A percentile compares a stretch with the other conserved stretches of the same genome.
Conservation (phyloP, 2,113 vertebrate genomes). For the Odocoileus virginianus region DNA sequence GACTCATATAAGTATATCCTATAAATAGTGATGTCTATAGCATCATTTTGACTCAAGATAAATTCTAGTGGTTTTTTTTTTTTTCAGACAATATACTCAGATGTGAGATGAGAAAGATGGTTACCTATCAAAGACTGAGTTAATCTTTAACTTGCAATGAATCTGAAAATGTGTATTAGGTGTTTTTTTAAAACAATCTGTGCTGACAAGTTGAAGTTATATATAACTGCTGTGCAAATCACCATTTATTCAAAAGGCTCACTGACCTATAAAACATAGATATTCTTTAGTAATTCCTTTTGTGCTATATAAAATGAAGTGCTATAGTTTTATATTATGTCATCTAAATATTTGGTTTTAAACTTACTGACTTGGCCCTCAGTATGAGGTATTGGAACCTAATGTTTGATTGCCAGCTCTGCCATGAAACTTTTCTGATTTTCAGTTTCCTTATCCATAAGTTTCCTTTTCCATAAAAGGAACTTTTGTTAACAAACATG, state of each 20-base stretch:
- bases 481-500: not conserved
- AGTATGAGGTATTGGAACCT: not conserved
- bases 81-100: not conserved
- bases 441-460: not conserved
- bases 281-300: not conserved
- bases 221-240: not conserved
- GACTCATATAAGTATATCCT: conserved; percentile 24
- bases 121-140: not conserved
- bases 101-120: not conserved
- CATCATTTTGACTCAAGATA: not conserved
- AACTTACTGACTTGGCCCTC: not conserved
- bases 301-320: not conserved
- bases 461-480: not conserved
- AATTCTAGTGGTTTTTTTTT: not conserved
- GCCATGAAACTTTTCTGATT: not conserved
- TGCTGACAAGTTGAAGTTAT: not conserved
- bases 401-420: not conserved
- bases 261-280: not conserved
- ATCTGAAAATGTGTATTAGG: not conserved
- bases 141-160: not conserved
- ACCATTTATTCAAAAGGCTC: not conserved
- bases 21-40: not conserved
- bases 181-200: not conserved
- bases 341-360: not conserved
- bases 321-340: not conserved